A percentile compares a stretch with the other conserved stretches of the same genome.
These are phyloP conservation scores for Tachina fera DNA, from an alignment of 2,888 invertebrate genomes.

Conservation along the genomic window DNA sequence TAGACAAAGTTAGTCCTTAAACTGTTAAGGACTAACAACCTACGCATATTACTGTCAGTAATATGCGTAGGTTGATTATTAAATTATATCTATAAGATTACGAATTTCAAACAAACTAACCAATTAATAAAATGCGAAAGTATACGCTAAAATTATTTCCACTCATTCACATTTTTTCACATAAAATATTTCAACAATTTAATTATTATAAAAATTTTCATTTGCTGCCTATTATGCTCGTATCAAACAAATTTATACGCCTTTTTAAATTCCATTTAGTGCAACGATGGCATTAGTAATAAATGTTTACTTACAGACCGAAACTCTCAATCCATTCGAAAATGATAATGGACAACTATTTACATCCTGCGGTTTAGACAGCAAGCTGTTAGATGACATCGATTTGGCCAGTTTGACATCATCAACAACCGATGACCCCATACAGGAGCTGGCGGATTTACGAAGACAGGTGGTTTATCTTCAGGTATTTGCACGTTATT, in stretches of 20 bases:
- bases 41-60: too few relatives aligned
- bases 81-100: too few relatives aligned
- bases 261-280: slow-evolving; percentile 2
- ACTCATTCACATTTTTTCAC: background rate
- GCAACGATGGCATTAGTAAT: background rate
- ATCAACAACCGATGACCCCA: slow-evolving; percentile 84
- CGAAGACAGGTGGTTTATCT: slow-evolving; percentile 91
- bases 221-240: background rate
- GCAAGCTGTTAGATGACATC: slow-evolving; percentile 82
- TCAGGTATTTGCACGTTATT: slow-evolving; percentile 86
- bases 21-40: too few relatives aligned
- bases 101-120: too few relatives aligned
- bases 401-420: slow-evolving; percentile 85
- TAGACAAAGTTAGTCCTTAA: too few relatives aligned
- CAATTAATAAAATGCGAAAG: too few relatives aligned
- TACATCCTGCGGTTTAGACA: slow-evolving; percentile 84
- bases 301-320: slow-evolving; percentile 85
- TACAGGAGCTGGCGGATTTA: slow-evolving; percentile 90
- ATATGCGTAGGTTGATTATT: too few relatives aligned
- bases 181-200: background rate
- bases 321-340: slow-evolving; percentile 95
- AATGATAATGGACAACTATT: slow-evolving; percentile 88
- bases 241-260: too few relatives aligned
- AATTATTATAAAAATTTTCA: background rate
- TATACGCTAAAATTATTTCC: too few relatives aligned